Evolutionary conservation across 2,113 vertebrate genomes (phyloP).

Genomic region (Ciconia boyciana): DNA sequence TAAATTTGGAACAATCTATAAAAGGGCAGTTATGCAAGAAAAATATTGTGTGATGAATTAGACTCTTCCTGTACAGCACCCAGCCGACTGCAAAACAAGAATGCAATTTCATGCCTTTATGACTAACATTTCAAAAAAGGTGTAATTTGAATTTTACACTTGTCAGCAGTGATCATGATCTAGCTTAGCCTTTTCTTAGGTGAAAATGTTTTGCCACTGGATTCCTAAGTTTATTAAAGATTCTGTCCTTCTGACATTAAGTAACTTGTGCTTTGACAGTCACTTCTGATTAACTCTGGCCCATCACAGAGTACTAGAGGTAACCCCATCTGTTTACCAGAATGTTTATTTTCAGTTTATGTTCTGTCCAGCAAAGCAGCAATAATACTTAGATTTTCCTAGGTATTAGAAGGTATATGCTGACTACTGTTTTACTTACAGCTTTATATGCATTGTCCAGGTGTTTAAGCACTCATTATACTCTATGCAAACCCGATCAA

Average conservation of each 20-base stretch:
- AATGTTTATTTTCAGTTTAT: background rate
- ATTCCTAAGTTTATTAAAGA: background rate
- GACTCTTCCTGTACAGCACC: background rate
- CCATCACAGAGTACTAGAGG: background rate
- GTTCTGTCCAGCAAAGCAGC: background rate
- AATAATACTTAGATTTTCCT: background rate
- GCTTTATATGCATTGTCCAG: too few relatives aligned
- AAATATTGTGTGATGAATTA: background rate
- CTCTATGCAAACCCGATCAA: background rate
- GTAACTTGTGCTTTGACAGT: background rate
- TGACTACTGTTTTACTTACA: background rate
- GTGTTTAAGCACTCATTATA: background rate
- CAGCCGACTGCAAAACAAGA: background rate
- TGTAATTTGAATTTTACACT: slow-evolving; percentile 37
- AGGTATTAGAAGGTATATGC: background rate
- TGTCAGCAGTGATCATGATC: slow-evolving; percentile 18
- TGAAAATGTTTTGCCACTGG: background rate
- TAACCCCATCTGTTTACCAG: background rate
- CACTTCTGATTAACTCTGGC: background rate
- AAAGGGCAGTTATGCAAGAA: slow-evolving; percentile 8
- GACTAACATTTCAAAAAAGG: slow-evolving; percentile 5
- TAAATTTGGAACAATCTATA: background rate
- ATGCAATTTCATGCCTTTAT: slow-evolving; percentile 37
- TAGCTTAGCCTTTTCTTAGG: background rate
- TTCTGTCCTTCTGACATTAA: background rate